Evolutionary conservation across 2,888 invertebrate genomes (phyloP).

Genomic region (Epinotia nisella): DNA sequence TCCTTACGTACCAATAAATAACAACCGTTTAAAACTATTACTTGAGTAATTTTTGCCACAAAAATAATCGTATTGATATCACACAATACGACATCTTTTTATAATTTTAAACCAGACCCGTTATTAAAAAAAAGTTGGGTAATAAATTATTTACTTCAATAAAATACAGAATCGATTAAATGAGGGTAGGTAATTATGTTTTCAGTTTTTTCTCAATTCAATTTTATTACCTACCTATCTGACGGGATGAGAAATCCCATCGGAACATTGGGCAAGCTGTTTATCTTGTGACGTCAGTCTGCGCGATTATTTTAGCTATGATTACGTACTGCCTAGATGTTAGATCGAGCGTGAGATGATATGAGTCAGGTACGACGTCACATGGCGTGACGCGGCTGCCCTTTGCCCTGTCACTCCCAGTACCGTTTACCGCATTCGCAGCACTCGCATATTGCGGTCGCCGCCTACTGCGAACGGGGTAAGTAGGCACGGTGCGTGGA

Average conservation of each 20-base stretch:
- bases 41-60: no score
- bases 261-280: conserved; percentile 30
- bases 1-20: no score
- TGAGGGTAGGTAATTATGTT: background rate
- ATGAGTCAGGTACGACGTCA: conserved; percentile 80
- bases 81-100: no score
- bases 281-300: conserved; percentile 37
- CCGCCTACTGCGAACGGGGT: conserved; percentile 61
- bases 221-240: background rate
- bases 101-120: no score
- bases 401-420: conserved; percentile 32
- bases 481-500: conserved; percentile 55
- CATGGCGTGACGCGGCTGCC: conserved; percentile 56
- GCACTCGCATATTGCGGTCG: conserved; percentile 52
- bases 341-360: conserved; percentile 52
- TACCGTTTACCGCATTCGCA: conserved; percentile 1
- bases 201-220: background rate
- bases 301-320: conserved; percentile 38
- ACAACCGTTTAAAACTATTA: no score
- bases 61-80: no score
- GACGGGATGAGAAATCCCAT: conserved; percentile 13
- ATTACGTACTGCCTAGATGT: conserved; percentile 53
- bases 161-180: background rate
- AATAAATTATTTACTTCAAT: no score
- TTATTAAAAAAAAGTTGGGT: no score